These are phyloP conservation scores for Onychostoma macrolepis DNA, from an alignment of 2,113 vertebrate genomes.

Conservation along the genomic window DNA sequence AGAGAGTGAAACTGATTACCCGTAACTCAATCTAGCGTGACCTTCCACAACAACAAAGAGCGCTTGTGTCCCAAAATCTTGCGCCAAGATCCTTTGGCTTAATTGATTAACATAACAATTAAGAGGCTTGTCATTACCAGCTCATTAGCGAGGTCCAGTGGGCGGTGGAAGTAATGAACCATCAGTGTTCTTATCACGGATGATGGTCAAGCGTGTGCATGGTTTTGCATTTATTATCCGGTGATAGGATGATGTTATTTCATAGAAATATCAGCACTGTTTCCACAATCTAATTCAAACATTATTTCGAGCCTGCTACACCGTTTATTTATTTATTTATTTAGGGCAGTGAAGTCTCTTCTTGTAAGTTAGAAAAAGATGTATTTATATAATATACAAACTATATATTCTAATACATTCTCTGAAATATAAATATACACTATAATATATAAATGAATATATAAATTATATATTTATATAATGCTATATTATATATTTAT, in stretches of 20 bases:
- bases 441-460: too few relatives aligned
- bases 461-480: background rate
- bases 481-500: background rate
- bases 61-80: constrained; percentile 6
- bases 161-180: constrained; percentile 1
- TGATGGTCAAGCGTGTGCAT: background rate
- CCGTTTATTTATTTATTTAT: background rate
- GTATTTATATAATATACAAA: background rate
- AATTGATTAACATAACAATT: constrained; percentile 51
- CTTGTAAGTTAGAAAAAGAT: background rate
- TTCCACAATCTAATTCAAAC: background rate
- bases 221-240: background rate
- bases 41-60: constrained; percentile 42
- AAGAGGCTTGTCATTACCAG: constrained; percentile 4
- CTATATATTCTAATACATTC: too few relatives aligned
- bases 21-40: constrained; percentile 41
- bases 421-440: background rate
- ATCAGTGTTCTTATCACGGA: constrained; percentile 54
- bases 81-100: constrained; percentile 35
- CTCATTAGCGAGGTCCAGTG: constrained; percentile 37
- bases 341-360: background rate
- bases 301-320: background rate
- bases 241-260: background rate
- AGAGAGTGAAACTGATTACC: constrained; percentile 37
- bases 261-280: too few relatives aligned